These are phyloP conservation scores for Eutrigla gurnardus DNA, from an alignment of 2,797 vertebrate species.

Conservation along the genomic window DNA sequence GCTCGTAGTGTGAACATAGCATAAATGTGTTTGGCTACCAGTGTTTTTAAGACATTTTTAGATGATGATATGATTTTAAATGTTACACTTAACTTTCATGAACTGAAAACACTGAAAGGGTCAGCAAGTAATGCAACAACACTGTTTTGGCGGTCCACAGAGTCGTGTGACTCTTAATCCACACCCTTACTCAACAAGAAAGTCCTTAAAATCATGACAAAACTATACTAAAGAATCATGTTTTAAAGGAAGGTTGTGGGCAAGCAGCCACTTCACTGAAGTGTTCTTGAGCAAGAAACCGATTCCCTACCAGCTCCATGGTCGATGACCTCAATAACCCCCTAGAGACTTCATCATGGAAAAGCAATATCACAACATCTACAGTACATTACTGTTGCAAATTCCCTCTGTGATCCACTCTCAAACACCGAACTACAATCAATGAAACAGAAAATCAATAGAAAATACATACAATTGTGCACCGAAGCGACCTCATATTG, in stretches of 20 bases:
- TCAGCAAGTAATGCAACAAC: no score
- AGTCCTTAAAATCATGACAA: not conserved
- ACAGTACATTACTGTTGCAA: conserved; percentile 16
- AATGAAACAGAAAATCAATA: conserved; percentile 51
- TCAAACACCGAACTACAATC: conserved; percentile 39
- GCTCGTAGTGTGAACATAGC: no score
- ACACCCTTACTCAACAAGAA: not conserved
- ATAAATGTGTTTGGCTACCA: no score
- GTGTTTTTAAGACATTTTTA: no score
- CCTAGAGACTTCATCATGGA: conserved; percentile 14
- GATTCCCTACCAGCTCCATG: not conserved
- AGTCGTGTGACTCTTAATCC: not conserved
- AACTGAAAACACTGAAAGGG: not conserved
- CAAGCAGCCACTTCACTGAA: not conserved
- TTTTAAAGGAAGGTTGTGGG: not conserved
- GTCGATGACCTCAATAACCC: conserved; percentile 19
- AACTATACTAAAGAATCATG: not conserved
- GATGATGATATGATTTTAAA: no score
- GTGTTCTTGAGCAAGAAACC: conserved; percentile 1
- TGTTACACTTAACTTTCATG: not conserved
- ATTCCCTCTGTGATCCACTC: not conserved
- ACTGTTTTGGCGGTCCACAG: not conserved
- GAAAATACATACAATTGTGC: conserved; percentile 52
- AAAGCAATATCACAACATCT: conserved; percentile 3
- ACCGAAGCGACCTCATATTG: conserved; percentile 25